phyloP scores from a whole-genome alignment of 2,888 invertebrate species.

The Cheilosia vulpina region DNA sequence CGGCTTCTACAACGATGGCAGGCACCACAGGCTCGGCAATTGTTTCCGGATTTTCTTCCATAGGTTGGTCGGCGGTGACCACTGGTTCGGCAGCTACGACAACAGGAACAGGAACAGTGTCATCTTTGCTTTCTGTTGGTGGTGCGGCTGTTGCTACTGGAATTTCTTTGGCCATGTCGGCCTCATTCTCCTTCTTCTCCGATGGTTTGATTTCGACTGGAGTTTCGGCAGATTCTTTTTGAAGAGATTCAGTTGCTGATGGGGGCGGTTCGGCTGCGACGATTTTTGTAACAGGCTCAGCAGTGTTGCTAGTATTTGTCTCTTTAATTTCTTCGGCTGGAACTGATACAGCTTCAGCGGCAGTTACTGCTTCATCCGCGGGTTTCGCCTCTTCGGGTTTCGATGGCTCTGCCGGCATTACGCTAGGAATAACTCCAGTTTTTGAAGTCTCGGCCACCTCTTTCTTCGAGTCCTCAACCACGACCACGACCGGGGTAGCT shows the following conservation, averaged over 20 bases:
- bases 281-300: slow-evolving; percentile 21
- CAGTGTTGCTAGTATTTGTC: slow-evolving; percentile 8
- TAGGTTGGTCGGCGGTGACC: slow-evolving; percentile 77
- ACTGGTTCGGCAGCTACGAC: slow-evolving; percentile 14
- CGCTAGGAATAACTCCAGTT: slow-evolving; percentile 64
- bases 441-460: slow-evolving; percentile 19
- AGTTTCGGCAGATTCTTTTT: slow-evolving; percentile 32
- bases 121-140: slow-evolving; percentile 26
- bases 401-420: slow-evolving; percentile 61
- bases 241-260: slow-evolving; percentile 38
- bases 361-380: slow-evolving; percentile 18
- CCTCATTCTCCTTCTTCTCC: slow-evolving; percentile 25
- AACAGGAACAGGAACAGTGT: slow-evolving; percentile 6
- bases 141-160: slow-evolving; percentile 40
- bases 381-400: slow-evolving; percentile 40
- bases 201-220: slow-evolving; percentile 26
- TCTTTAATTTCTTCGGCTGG: slow-evolving; percentile 44
- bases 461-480: slow-evolving; percentile 21
- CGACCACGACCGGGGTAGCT: background rate
- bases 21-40: slow-evolving; percentile 61
- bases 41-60: slow-evolving; percentile 76
- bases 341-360: slow-evolving; percentile 59
- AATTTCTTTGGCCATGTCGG: slow-evolving; percentile 45
- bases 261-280: slow-evolving; percentile 31
- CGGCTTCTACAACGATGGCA: slow-evolving; percentile 42